Evolutionary conservation across 2,888 invertebrate species (phyloP).

Genomic region (Ferdinandea cuprea): DNA sequence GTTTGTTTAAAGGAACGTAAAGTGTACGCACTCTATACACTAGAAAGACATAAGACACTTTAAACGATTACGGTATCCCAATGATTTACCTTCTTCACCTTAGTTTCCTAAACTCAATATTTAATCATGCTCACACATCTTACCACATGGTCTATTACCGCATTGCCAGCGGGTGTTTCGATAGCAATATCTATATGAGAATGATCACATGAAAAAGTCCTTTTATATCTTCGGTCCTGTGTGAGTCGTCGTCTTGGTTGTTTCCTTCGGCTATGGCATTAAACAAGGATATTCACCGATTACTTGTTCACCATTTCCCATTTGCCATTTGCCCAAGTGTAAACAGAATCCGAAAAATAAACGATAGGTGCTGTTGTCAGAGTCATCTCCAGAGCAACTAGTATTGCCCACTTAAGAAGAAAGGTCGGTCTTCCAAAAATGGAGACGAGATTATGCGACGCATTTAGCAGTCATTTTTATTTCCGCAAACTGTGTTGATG

Average conservation of each 20-base stretch:
- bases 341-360: conserved; percentile 42
- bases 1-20: conserved; percentile 35
- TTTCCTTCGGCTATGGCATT: conserved; percentile 20
- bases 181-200: conserved; percentile 32
- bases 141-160: conserved; percentile 47
- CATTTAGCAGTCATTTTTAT: background rate
- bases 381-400: conserved; percentile 14
- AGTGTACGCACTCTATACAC: conserved; percentile 5
- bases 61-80: conserved; percentile 48
- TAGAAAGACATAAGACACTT: conserved; percentile 23
- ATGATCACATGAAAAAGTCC: conserved; percentile 47
- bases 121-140: conserved; percentile 54
- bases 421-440: background rate
- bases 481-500: too few relatives aligned
- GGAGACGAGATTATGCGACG: background rate
- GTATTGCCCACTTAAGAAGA: background rate
- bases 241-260: conserved; percentile 8
- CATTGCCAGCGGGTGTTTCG: conserved; percentile 49
- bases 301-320: conserved; percentile 13
- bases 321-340: conserved; percentile 4
- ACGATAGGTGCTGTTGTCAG: conserved; percentile 16
- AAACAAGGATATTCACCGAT: conserved; percentile 40
- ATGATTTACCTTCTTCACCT: conserved; percentile 51
- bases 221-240: conserved; percentile 15
- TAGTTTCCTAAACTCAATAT: conserved; percentile 54